Conservation (phyloP, 2,888 invertebrate species). For the Drosophila koepferae region DNA sequence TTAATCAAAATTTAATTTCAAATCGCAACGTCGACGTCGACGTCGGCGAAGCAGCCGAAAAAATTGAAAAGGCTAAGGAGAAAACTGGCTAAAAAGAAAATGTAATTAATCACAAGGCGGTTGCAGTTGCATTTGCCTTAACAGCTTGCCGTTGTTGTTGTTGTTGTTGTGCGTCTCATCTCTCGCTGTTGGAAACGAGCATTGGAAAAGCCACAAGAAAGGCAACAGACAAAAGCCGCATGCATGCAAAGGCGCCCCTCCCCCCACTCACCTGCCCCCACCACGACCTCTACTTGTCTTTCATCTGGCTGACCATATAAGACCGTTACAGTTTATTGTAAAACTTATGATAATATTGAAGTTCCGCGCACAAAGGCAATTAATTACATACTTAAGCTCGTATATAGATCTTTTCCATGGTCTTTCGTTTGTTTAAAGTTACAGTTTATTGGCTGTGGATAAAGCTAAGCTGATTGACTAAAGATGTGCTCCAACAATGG, state of each 20-base stretch:
- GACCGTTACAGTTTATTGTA: slow-evolving; percentile 59
- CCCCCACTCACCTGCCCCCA: no score
- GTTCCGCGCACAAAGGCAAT: slow-evolving; percentile 42
- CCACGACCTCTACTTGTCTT: neutral
- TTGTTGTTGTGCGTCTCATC: slow-evolving; percentile 21
- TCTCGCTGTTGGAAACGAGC: slow-evolving; percentile 34
- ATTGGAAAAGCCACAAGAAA: slow-evolving; percentile 57
- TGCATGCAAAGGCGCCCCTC: slow-evolving; percentile 29
- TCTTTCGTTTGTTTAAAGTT: slow-evolving; percentile 20
- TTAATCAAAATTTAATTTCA: slow-evolving; percentile 77
- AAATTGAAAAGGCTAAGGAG: slow-evolving; percentile 66
- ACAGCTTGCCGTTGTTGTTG: slow-evolving; percentile 8
- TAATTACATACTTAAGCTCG: slow-evolving; percentile 33
- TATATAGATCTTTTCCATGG: neutral
- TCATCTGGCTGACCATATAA: slow-evolving; percentile 4
- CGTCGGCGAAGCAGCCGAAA: slow-evolving; percentile 41
- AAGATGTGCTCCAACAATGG: neutral
- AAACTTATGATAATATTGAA: slow-evolving; percentile 41
- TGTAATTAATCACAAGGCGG: slow-evolving; percentile 74
- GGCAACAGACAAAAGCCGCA: slow-evolving; percentile 56
- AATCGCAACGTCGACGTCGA: slow-evolving; percentile 61
- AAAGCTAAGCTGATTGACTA: neutral
- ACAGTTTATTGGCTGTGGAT: neutral
- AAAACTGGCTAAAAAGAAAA: slow-evolving; percentile 72
- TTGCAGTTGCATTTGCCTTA: slow-evolving; percentile 29